phyloP scores from a whole-genome alignment of 2,113 vertebrate species.

The Eurystomus gularis region DNA sequence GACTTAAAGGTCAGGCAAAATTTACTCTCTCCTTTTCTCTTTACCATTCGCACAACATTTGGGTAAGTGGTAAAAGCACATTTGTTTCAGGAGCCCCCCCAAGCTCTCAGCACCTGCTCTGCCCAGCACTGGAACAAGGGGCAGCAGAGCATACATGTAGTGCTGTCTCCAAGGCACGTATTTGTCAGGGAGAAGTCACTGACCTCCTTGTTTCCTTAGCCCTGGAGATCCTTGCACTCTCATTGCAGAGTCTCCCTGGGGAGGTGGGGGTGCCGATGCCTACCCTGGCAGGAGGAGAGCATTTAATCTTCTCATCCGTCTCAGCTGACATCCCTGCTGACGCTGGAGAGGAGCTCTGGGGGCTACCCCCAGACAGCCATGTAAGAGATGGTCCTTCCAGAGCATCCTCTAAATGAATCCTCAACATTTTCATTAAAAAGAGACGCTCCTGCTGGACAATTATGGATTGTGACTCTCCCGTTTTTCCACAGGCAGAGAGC shows the following conservation, averaged over 20 bases:
- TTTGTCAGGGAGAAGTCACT: background rate
- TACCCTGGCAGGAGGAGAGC: background rate
- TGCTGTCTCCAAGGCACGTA: background rate
- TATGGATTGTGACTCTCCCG: background rate
- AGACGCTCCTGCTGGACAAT: background rate
- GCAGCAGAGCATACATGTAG: background rate
- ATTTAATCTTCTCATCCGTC: conserved; percentile 44
- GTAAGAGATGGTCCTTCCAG: background rate
- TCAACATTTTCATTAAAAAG: conserved; percentile 38
- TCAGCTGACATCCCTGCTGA: conserved; percentile 8
- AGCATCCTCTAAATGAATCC: background rate
- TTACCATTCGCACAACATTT: background rate
- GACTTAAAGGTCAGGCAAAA: background rate
- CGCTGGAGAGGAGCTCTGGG: background rate
- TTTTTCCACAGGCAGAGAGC: background rate
- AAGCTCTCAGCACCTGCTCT: background rate
- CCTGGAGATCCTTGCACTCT: background rate
- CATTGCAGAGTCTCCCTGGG: background rate
- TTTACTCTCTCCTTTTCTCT: background rate
- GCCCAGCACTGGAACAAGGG: background rate
- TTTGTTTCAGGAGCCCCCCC: background rate
- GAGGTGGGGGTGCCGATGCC: background rate
- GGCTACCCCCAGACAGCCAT: background rate
- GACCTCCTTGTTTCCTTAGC: conserved; percentile 1
- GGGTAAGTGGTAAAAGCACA: background rate